Conservation (phyloP, 2,797 vertebrate species). For the Mus caroli region DNA sequence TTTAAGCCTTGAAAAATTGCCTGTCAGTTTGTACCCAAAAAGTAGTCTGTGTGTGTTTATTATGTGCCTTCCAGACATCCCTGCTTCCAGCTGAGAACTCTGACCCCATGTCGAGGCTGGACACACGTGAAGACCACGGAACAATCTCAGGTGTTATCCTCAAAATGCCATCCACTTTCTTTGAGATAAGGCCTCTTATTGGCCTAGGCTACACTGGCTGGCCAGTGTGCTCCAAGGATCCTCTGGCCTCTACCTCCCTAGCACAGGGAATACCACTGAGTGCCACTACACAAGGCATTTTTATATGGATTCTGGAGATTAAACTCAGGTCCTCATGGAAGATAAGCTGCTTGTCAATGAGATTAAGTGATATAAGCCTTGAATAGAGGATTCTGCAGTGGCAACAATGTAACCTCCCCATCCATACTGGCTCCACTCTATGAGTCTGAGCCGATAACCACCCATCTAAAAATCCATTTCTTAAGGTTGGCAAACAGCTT, state of each 20-base stretch:
- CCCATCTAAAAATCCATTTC: not conserved
- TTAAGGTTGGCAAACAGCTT: conserved; percentile 46
- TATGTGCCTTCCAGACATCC: too few relatives aligned
- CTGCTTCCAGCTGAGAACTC: too few relatives aligned
- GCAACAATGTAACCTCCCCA: not conserved
- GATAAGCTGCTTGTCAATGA: not conserved
- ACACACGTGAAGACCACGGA: not conserved
- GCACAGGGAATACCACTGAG: not conserved
- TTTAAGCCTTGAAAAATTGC: too few relatives aligned
- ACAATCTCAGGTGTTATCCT: not conserved
- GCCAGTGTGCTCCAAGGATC: not conserved
- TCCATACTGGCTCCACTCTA: not conserved
- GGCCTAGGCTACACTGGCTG: not conserved
- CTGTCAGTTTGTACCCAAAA: too few relatives aligned
- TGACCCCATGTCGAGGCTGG: too few relatives aligned
- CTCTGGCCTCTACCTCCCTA: not conserved
- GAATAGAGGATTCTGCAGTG: not conserved
- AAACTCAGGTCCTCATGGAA: not conserved
- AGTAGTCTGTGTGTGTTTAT: too few relatives aligned
- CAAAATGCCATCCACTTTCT: not conserved
- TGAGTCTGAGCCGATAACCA: not conserved
- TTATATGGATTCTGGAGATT: not conserved
- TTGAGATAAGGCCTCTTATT: not conserved
- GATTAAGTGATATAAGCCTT: not conserved
- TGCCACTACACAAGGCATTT: not conserved